phyloP scores from a whole-genome alignment of 2,888 invertebrate species.

The Hemicrepidius hirtus region DNA sequence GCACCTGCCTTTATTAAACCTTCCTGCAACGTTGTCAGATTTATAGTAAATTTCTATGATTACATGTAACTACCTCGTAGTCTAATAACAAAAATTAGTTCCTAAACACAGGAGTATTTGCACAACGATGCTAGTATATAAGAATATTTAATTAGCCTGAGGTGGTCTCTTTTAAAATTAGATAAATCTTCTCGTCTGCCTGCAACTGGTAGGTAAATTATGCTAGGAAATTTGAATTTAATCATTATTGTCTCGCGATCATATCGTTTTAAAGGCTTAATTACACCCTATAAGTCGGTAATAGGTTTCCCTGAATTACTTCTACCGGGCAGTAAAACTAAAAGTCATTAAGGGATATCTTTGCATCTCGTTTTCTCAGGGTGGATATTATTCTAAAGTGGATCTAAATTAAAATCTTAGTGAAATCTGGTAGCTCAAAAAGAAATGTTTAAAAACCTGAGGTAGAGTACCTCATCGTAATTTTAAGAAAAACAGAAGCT shows the following conservation, averaged over 20 bases:
- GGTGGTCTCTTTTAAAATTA: constrained; percentile 23
- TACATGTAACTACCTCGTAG: background rate
- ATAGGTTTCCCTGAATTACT: constrained; percentile 40
- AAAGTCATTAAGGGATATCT: constrained; percentile 46
- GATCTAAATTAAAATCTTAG: constrained; percentile 40
- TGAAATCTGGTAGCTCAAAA: too few relatives aligned
- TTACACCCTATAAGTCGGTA: constrained; percentile 44
- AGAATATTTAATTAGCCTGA: constrained; percentile 30
- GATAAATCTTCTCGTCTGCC: constrained; percentile 18
- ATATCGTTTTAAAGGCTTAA: constrained; percentile 47
- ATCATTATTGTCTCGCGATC: constrained; percentile 43
- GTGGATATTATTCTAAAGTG: constrained; percentile 9
- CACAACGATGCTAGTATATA: background rate
- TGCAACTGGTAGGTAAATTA: constrained; percentile 40
- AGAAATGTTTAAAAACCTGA: background rate
- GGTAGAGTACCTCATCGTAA: background rate
- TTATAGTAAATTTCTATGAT: background rate
- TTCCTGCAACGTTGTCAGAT: background rate
- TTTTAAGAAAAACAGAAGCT: background rate
- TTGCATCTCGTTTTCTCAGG: constrained; percentile 34
- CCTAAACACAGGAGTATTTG: constrained; percentile 8
- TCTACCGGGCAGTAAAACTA: constrained; percentile 38
- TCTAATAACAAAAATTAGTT: background rate
- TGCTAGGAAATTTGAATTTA: constrained; percentile 45
- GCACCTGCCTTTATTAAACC: constrained; percentile 20